A percentile compares a stretch with the other conserved stretches of the same genome.
Evolutionary conservation across 2,113 vertebrate genomes (phyloP).

Genomic region (Podarcis raffonei): DNA sequence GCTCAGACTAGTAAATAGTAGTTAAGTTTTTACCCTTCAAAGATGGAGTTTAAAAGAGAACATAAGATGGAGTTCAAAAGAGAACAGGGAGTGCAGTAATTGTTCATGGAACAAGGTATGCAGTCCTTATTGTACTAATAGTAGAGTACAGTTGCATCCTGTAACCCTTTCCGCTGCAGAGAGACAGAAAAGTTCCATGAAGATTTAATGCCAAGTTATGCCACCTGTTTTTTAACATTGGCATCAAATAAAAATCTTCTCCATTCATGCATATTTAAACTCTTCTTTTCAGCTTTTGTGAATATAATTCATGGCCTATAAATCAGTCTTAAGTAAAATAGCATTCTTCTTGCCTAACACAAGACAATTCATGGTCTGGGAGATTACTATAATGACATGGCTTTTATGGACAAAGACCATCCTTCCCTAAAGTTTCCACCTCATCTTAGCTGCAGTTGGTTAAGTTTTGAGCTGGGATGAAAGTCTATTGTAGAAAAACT

Average conservation of each 20-base stretch:
- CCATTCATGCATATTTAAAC: conserved; percentile 6
- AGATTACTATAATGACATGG: background rate
- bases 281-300: background rate
- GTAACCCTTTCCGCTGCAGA: background rate
- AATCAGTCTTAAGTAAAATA: background rate
- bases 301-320: background rate
- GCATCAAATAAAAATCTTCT: background rate
- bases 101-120: background rate
- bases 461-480: background rate
- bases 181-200: background rate
- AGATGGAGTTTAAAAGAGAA: background rate
- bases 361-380: background rate
- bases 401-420: background rate
- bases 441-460: background rate
- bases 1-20: background rate
- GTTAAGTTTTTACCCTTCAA: background rate
- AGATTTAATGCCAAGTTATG: background rate
- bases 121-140: background rate
- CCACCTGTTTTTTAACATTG: conserved; percentile 1
- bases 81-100: background rate
- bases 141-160: background rate
- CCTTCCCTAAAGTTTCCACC: background rate
- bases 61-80: no score
- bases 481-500: background rate
- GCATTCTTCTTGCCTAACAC: background rate